A percentile compares a stretch with the other conserved stretches of the same genome.
Evolutionary conservation across 1,140 invertebrate species (phyloP).

Genomic region (Apis cerana): DNA sequence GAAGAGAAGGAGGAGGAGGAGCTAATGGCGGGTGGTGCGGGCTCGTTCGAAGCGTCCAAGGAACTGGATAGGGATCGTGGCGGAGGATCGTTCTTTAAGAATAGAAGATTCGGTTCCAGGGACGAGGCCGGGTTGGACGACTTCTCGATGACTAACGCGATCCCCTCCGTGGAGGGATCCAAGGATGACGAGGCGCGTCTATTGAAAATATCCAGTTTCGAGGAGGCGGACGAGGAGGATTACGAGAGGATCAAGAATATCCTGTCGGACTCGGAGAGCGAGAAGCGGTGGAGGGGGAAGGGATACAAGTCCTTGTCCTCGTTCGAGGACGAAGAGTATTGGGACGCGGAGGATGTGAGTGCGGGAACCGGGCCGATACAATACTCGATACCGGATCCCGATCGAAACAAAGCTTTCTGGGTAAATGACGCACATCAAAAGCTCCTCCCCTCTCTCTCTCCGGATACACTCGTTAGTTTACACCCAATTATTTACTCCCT

Average conservation of each 20-base stretch:
- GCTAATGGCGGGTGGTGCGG: not conserved
- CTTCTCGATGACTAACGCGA: slow-evolving; percentile 21
- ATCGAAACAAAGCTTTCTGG: slow-evolving; percentile 77
- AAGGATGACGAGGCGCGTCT: slow-evolving; percentile 35
- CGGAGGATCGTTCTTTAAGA: slow-evolving; percentile 56
- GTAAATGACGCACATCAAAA: slow-evolving; percentile 66
- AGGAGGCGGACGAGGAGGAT: slow-evolving; percentile 67
- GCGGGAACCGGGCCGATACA: slow-evolving; percentile 68
- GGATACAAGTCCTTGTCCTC: slow-evolving; percentile 43
- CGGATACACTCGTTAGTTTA: not conserved
- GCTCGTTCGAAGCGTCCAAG: slow-evolving; percentile 5
- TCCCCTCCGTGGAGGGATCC: slow-evolving; percentile 21
- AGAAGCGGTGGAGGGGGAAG: slow-evolving; percentile 31
- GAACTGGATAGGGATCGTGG: slow-evolving; percentile 32
- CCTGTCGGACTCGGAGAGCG: slow-evolving; percentile 43
- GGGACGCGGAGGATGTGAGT: slow-evolving; percentile 75
- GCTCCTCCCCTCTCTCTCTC: slow-evolving; percentile 36
- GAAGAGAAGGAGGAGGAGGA: not conserved
- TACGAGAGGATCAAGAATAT: slow-evolving; percentile 63
- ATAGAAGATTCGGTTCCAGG: slow-evolving; percentile 49
- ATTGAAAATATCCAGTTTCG: slow-evolving; percentile 72
- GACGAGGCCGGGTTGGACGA: slow-evolving; percentile 24
- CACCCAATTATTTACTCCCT: not conserved
- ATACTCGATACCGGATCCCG: slow-evolving; percentile 71
- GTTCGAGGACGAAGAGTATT: slow-evolving; percentile 72